Base-by-base conservation (phyloP, 2,888 invertebrate genomes). In the Drosophila peninsularis region DNA sequence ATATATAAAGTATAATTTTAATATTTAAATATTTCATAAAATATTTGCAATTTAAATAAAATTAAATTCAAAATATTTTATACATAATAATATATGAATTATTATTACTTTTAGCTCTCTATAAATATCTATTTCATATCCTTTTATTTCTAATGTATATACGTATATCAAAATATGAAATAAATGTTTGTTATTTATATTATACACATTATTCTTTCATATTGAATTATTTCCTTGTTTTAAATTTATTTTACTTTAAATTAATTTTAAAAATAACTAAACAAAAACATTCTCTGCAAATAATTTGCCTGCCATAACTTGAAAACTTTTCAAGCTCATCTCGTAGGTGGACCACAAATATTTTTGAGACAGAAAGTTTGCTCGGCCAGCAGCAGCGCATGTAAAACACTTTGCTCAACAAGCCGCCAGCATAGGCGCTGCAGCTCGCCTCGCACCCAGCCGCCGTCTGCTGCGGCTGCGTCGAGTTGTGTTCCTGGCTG, bases 361-460 rank as follows among this genome's bases (percentile, higher is more conserved):
- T 44, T 30, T 21, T 2, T 24, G 50, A 30, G 17, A 24, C 42
- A 17, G n/a, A 76, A 58, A 70, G n/a, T 24, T 68, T 65, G 50
- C 56, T 30, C 45, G 53, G 70, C 62, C 67, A 50, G 53, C 47
- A 24, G 61, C 47, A 37, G 60, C 32, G 4, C 78, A 72, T 77
- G 68, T 80, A 56, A 61, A 88, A 88, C 89, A 83, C 84, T 88
- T 88, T 83, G 71, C 75, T 68, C 52, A 41, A 83, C 87, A 83
- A 72, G 83, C 65, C 71, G 62, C 53, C 53, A 27, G 56, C 56
- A 21, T 45, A 45, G 24, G 3, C 37, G 39, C 14, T 34, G n/a
- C 45, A 50, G 24, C 36, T 34, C 13, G 3, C 19, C 19, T 50
- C 34, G 5, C 21, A 10, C 21, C 34, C 21, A 24, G 9, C 21